Percentiles rank a stretch among this genome's conserved stretches.
Conservation (phyloP, 1,140 invertebrate genomes). For the Papilio helenus region DNA sequence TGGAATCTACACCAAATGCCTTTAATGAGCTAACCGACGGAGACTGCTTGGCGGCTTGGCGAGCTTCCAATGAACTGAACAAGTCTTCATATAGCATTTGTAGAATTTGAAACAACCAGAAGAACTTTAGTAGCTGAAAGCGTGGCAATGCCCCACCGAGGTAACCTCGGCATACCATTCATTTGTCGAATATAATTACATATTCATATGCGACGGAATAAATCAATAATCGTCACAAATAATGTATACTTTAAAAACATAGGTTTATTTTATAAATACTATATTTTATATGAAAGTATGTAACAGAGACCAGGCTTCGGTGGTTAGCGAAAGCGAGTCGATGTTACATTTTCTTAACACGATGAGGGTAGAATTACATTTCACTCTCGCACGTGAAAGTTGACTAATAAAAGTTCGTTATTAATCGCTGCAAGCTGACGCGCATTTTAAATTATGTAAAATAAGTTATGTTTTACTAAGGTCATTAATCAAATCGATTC, state of each 20-base stretch:
- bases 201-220: not conserved
- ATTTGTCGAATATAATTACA: no score
- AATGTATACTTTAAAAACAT: not conserved
- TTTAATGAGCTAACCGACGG: not conserved
- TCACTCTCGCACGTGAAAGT: constrained; percentile 22
- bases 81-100: not conserved
- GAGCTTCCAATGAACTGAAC: not conserved
- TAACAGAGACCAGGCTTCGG: not conserved
- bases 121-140: no score
- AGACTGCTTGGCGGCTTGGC: constrained; percentile 1
- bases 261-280: not conserved
- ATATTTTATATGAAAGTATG: constrained; percentile 5
- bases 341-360: constrained; percentile 24
- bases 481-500: no score
- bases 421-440: not conserved
- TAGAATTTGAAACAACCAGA: not conserved
- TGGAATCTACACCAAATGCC: not conserved
- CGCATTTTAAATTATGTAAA: not conserved
- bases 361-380: constrained; percentile 27
- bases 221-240: not conserved
- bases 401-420: not conserved
- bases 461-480: not conserved
- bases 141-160: no score
- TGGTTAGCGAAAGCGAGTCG: constrained; percentile 18
- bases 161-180: no score